These are phyloP conservation scores for Pterocles gutturalis DNA, from an alignment of 2,113 vertebrate species.

Conservation along the genomic window DNA sequence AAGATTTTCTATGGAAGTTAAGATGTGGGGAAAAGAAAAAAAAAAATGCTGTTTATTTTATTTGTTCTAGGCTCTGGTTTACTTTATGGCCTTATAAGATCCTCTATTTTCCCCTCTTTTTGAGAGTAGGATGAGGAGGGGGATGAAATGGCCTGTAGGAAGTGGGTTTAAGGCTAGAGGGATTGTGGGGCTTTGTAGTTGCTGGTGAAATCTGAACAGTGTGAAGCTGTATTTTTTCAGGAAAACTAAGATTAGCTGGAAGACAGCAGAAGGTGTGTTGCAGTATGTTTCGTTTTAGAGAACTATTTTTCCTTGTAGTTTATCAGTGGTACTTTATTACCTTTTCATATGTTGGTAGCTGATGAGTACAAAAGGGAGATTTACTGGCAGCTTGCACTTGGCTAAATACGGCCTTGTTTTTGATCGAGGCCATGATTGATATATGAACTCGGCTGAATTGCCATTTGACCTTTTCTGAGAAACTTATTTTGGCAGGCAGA, in stretches of 20 bases:
- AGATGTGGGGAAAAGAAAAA: not conserved
- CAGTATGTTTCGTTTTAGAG: not conserved
- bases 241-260: not conserved
- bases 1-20: not conserved
- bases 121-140: not conserved
- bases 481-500: slow-evolving; percentile 47
- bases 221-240: not conserved
- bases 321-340: not conserved
- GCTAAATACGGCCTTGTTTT: slow-evolving; percentile 12
- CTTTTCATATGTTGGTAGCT: not conserved
- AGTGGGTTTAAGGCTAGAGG: not conserved
- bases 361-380: slow-evolving; percentile 7
- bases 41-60: not conserved
- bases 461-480: slow-evolving; percentile 53
- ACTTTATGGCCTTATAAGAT: not conserved
- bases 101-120: not conserved
- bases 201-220: not conserved
- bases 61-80: not conserved
- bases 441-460: slow-evolving; percentile 33
- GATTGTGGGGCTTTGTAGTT: not conserved
- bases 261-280: not conserved
- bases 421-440: not conserved
- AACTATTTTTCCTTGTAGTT: not conserved
- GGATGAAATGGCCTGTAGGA: not conserved
- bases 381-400: slow-evolving; percentile 2